These are phyloP conservation scores for Dolichallabes microphthalmus DNA, from an alignment of 2,113 vertebrate genomes.

Conservation along the genomic window DNA sequence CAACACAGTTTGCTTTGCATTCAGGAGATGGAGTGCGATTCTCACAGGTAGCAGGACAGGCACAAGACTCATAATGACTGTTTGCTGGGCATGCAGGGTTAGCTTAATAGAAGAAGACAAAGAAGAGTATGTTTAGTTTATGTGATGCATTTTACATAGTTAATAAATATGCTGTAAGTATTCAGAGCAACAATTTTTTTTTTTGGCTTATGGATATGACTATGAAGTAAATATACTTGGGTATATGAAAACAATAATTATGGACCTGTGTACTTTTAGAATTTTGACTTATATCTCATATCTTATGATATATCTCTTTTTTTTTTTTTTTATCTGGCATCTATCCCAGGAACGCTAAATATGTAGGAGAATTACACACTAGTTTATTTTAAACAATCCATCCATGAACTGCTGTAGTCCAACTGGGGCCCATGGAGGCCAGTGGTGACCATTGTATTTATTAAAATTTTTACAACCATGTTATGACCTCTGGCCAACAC, in stretches of 20 bases:
- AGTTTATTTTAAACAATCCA: too few species aligned
- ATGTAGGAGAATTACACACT: too few species aligned
- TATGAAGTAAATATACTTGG: not conserved
- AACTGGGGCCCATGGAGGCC: too few species aligned
- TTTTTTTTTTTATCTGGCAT: not conserved
- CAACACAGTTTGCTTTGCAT: conserved; percentile 59
- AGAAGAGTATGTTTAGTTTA: not conserved
- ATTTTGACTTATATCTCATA: not conserved
- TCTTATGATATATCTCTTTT: too few species aligned
- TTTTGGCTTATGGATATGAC: not conserved
- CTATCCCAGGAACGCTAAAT: too few species aligned
- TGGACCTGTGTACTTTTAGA: not conserved
- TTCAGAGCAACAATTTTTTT: not conserved
- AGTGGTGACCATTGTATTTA: too few species aligned
- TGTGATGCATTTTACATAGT: not conserved
- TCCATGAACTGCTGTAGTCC: too few species aligned
- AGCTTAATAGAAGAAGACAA: conserved; percentile 5
- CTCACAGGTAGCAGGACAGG: conserved; percentile 64
- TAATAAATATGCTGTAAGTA: not conserved
- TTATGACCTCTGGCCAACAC: too few species aligned
- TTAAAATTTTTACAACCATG: too few species aligned
- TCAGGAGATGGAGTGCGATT: conserved; percentile 41
- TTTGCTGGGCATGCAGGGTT: conserved; percentile 16
- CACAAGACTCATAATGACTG: conserved; percentile 40
- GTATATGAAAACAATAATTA: not conserved